Conservation (phyloP, 2,888 invertebrate species). For the Caenorhabditis sp. region DNA sequence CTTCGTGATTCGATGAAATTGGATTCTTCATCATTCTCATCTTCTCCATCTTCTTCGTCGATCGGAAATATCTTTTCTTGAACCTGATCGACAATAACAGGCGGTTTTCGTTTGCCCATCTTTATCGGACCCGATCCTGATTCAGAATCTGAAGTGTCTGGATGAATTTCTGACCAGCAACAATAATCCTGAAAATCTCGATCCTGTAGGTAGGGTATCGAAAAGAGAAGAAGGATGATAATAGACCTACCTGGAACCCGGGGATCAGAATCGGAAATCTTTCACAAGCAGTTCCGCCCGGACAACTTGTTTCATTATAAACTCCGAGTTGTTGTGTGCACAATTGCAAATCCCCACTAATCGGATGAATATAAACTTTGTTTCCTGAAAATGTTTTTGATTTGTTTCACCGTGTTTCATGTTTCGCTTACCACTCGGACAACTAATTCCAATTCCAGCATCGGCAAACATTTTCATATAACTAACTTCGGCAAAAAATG, state of each 20-base stretch:
- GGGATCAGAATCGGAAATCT: slow-evolving; percentile 59
- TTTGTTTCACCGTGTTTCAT: no score
- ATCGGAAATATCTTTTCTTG: slow-evolving; percentile 32
- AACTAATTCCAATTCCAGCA: slow-evolving; percentile 52
- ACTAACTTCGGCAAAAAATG: slow-evolving; percentile 2
- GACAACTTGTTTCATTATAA: slow-evolving; percentile 60
- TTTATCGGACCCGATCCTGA: background rate
- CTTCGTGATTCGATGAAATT: background rate
- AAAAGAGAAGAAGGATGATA: slow-evolving; percentile 4
- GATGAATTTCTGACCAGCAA: slow-evolving; percentile 52
- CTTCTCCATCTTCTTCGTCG: slow-evolving; percentile 29
- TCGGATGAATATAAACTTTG: slow-evolving; percentile 56
- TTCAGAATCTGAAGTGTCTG: slow-evolving; percentile 26
- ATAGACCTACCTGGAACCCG: slow-evolving; percentile 58
- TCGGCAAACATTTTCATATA: slow-evolving; percentile 54
- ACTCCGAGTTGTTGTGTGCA: slow-evolving; percentile 58
- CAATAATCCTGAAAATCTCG: slow-evolving; percentile 42
- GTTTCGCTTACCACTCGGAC: slow-evolving; percentile 29
- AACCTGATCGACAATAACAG: slow-evolving; percentile 31
- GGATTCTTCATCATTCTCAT: slow-evolving; percentile 2
- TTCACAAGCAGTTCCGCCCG: slow-evolving; percentile 61
- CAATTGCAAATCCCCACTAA: slow-evolving; percentile 57
- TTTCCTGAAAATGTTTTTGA: slow-evolving; percentile 49
- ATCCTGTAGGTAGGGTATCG: background rate
- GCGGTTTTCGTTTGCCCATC: slow-evolving; percentile 39